phyloP scores from a whole-genome alignment of 2,888 invertebrate genomes.

The Psylliodes chrysocephalus region DNA sequence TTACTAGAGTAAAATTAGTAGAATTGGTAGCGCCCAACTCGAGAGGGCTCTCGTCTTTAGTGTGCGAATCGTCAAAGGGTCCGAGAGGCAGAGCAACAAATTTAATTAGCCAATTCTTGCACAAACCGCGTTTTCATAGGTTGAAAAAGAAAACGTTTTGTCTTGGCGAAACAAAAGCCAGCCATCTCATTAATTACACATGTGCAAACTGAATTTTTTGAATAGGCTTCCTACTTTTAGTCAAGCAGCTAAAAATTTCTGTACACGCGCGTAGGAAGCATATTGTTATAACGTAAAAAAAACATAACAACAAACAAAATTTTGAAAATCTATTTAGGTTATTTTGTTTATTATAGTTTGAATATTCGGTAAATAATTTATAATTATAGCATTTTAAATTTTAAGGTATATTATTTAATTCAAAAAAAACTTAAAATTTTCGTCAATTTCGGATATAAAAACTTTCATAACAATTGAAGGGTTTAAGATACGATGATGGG shows the following conservation, averaged over 20 bases:
- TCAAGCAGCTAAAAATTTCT: constrained; percentile 19
- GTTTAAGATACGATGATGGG: too few relatives aligned
- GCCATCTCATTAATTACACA: constrained; percentile 43
- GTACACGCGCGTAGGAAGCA: too few relatives aligned
- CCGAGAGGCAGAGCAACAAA: constrained; percentile 28
- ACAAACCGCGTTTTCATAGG: constrained; percentile 34
- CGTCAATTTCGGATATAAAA: too few relatives aligned
- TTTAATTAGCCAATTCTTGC: constrained; percentile 40
- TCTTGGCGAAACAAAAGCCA: constrained; percentile 37
- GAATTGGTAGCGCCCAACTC: neutral
- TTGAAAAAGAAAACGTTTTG: constrained; percentile 40
- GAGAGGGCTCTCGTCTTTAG: constrained; percentile 7
- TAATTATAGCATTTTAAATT: too few relatives aligned
- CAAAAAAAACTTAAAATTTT: too few relatives aligned
- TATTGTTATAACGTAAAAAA: too few relatives aligned
- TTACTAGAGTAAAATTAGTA: neutral
- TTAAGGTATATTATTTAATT: too few relatives aligned
- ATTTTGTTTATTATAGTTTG: too few relatives aligned
- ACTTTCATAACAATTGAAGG: too few relatives aligned
- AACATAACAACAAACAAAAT: too few relatives aligned
- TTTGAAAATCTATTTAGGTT: too few relatives aligned
- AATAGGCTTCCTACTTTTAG: constrained; percentile 14
- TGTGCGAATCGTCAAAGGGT: constrained; percentile 25
- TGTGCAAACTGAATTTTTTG: constrained; percentile 33
- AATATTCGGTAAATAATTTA: too few relatives aligned